Base-by-base conservation (phyloP, 2,113 vertebrate species). In the Apistogramma diplotaenia region DNA sequence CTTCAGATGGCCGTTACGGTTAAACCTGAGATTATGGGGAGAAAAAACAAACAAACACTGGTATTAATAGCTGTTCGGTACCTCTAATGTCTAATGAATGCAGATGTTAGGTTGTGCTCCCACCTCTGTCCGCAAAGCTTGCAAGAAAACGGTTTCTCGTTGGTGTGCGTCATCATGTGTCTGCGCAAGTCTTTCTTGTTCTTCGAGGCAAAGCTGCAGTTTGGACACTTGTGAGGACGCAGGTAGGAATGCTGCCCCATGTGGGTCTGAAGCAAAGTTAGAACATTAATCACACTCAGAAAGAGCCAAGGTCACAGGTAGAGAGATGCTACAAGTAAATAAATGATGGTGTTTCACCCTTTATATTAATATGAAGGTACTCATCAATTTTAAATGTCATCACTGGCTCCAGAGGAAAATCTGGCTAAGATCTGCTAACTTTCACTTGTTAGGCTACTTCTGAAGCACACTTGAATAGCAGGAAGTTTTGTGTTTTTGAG, bases 151-250 rank as follows among this genome's bases (percentile, higher is more conserved):
- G 98, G 98, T 93, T 99, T 99, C 94, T 99, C 98, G 0, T 99
- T 99, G 91, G 98, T 99, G 94, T 99, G 98, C 0, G 98, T 99
- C 91, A 99, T 95, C 93, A 96, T 93, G 89, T 99, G 98, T 53
- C 98, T 95, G 18, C 98, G 96, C 77, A 99, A 94, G 86, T 99
- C 98, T 88, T 99, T 99, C 93, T 99, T 99, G 95, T 99, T 99
- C 92, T 98, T 99, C 80, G 98, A 99, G 82, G 98, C 98, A 0
- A 99, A 99, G 91, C 97, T 99, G 94, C 98, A 99, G 89, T 94
- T 96, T 37, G 89, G 91, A 89, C 98, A 99, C 93, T 99, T 98
- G 93, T 99, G 98, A 11, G 98, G 98, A 35, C 98, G 95, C 1
- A 99, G 95, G 91, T 96, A 96, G 3, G 97, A 95, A 12, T 99